Evolutionary conservation across 53 echinoderm and acorn worm genomes (phyloP), one percentile per base, ranked within the genome.

Genomic region (Arbacia lixula): DNA sequence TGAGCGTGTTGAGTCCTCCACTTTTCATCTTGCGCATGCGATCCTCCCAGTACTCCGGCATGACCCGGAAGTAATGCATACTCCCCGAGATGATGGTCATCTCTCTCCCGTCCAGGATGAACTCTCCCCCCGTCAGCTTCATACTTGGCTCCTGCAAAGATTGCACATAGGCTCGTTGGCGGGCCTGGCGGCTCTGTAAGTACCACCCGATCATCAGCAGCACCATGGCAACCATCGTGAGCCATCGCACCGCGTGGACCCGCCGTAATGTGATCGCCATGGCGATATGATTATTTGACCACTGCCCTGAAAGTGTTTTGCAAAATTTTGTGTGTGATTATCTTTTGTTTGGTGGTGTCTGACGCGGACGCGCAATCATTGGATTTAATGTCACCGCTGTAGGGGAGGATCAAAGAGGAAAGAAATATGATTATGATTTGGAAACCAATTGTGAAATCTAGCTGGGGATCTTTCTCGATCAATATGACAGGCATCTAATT

Each of bases 41-140:
- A 60, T 97, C 97, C 56, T 88, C 94, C 97, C 97, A 97, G 76
- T 97, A 90, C 67, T 97, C 85, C 1, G 94, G 97, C 29, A 93
- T 90, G 5, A 97, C 90, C 6, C 97, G 53, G 72, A 97, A 97
- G 76, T 97, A 97, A 56, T 97, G 97, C 25, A 97, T 37, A 80
- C 93, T 93, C 50, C 97, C 97, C 0, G 94, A 92, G 17, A 94
- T 65, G 33, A 97, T 90, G 6, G 77, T 78, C 1, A 97, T 43
- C 86, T 94, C 91, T 68, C 94, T 85, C 6, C 87, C 88, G 24
- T 90, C 76, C 12, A 97, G 89, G 22, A 89, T 60, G 68, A 97
- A 97, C 43, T 97, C 89, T 20, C 84, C 82, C n/a, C 88, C 92
- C 35, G 63, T 72, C 41, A 89, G 85, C 36, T 60, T 62, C 33